phyloP scores from a whole-genome alignment of 23 tunicate species.

The Clavelina lepadiformis region DNA sequence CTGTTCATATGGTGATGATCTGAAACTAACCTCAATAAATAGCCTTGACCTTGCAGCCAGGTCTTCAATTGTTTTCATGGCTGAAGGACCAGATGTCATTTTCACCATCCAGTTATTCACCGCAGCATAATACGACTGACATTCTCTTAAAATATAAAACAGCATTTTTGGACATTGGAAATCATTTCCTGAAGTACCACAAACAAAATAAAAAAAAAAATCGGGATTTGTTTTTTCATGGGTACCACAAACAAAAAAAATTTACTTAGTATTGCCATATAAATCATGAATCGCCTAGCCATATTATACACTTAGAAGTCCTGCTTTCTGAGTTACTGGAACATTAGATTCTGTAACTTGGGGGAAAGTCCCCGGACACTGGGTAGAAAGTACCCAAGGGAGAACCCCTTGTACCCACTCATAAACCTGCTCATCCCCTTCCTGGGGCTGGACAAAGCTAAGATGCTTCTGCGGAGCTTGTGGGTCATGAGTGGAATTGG shows the following conservation, averaged over 20 bases:
- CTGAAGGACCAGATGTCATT: constrained; percentile 33
- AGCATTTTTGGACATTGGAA: no score
- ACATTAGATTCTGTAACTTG: constrained; percentile 22
- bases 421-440: no score
- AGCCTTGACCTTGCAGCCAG: constrained; percentile 38
- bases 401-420: constrained; percentile 10
- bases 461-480: constrained; percentile 45
- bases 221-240: background rate
- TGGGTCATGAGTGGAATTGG: constrained; percentile 22
- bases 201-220: background rate
- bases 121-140: constrained; percentile 44
- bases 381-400: constrained; percentile 53
- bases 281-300: background rate
- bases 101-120: constrained; percentile 78
- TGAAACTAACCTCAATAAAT: constrained; percentile 39
- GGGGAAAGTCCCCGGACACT: constrained; percentile 80
- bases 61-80: constrained; percentile 37
- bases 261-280: background rate
- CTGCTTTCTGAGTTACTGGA: constrained; percentile 51
- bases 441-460: constrained; percentile 18
- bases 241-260: constrained; percentile 8
- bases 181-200: no score
- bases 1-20: background rate
- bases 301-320: constrained; percentile 27
- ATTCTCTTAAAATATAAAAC: no score